A percentile compares a stretch with the other conserved stretches of the same genome.
Conservation (phyloP, 2,113 vertebrate genomes). For the Dromiciops gliroides region DNA sequence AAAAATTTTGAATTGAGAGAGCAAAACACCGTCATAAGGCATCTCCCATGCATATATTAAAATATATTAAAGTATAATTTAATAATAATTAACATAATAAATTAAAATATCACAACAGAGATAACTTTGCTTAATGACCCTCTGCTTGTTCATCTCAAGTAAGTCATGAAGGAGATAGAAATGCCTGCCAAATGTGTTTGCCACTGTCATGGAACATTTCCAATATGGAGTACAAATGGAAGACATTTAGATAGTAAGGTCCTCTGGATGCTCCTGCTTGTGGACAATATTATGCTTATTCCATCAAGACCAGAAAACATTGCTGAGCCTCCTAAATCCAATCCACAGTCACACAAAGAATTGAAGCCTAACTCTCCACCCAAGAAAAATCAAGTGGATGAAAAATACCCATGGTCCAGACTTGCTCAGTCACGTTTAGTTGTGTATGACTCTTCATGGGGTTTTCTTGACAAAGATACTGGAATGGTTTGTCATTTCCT, state of each 20-base stretch:
- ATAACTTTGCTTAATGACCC: not conserved
- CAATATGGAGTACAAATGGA: not conserved
- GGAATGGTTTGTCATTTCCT: too few species aligned
- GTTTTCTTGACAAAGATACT: too few species aligned
- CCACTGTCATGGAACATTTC: not conserved
- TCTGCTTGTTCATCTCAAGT: not conserved
- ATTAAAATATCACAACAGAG: too few species aligned
- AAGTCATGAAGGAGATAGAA: not conserved
- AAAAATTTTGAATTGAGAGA: too few species aligned
- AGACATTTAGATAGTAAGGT: not conserved
- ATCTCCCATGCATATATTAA: not conserved
- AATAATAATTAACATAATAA: too few species aligned
- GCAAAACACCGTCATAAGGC: not conserved
- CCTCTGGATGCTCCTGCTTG: not conserved
- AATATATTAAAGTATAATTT: too few species aligned
- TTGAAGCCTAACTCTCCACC: too few species aligned
- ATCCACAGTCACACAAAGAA: too few species aligned
- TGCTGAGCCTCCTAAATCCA: not conserved
- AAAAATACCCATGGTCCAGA: too few species aligned
- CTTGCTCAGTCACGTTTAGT: too few species aligned
- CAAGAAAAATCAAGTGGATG: too few species aligned
- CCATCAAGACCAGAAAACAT: not conserved
- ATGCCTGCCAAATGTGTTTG: not conserved
- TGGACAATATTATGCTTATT: not conserved
- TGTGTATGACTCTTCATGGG: too few species aligned